Evolutionary conservation across 1,140 invertebrate species (phyloP).

Genomic region (Drosophila pandora): DNA sequence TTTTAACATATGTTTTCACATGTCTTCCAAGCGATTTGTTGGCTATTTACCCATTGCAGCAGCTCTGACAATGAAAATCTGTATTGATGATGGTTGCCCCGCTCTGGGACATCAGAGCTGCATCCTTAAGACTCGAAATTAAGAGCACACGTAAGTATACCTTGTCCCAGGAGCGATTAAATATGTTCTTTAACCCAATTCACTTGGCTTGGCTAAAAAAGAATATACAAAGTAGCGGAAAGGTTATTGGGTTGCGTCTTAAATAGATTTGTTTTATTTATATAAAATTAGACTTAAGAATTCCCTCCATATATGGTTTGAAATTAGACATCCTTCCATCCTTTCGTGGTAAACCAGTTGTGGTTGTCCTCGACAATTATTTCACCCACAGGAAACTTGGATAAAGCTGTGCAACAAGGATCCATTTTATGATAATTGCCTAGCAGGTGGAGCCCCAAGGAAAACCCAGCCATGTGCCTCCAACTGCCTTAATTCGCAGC

Average conservation of each 20-base stretch:
- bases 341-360: too few species aligned
- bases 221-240: constrained; percentile 9
- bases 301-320: background rate
- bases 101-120: background rate
- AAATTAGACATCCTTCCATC: too few species aligned
- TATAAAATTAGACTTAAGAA: background rate
- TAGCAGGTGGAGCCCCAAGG: constrained; percentile 5
- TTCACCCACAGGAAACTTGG: constrained; percentile 28
- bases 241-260: constrained; percentile 56
- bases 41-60: constrained; percentile 50
- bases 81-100: constrained; percentile 57
- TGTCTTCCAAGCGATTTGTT: constrained; percentile 49
- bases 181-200: background rate
- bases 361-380: constrained; percentile 28
- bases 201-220: constrained; percentile 9
- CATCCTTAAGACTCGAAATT: background rate
- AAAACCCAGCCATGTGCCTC: background rate
- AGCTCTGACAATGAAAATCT: constrained; percentile 59
- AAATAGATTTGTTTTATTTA: background rate
- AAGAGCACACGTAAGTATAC: constrained; percentile 62
- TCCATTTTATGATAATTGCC: constrained; percentile 24
- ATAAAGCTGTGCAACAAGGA: constrained; percentile 20
- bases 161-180: background rate
- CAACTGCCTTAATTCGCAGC: constrained; percentile 10
- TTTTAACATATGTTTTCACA: constrained; percentile 68